Conservation (phyloP, 2,113 vertebrate species). For the Ailurus styani region DNA sequence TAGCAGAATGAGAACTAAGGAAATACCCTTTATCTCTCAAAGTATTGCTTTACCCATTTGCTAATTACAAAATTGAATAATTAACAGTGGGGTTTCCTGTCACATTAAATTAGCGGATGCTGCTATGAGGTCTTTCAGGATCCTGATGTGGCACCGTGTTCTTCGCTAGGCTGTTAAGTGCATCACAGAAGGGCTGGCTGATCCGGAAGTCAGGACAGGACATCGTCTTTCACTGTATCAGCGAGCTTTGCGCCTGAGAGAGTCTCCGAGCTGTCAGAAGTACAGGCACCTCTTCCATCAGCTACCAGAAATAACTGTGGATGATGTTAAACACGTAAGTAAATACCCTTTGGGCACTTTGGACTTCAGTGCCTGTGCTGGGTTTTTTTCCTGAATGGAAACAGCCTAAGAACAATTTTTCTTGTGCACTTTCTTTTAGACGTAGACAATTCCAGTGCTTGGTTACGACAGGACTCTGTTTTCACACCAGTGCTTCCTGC, state of each 20-base stretch:
- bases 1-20: background rate
- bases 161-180: conserved; percentile 84
- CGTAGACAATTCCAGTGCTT: background rate
- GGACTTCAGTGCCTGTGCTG: background rate
- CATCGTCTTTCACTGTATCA: conserved; percentile 91
- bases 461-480: background rate
- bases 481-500: background rate
- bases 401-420: background rate
- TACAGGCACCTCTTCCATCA: conserved; percentile 79
- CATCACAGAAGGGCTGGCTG: conserved; percentile 87
- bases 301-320: conserved; percentile 83
- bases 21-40: background rate
- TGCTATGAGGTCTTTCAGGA: background rate
- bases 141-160: background rate
- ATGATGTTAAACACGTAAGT: conserved; percentile 91
- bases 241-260: conserved; percentile 88
- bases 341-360: background rate
- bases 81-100: background rate
- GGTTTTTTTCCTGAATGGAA: background rate
- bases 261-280: conserved; percentile 86
- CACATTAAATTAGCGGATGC: accelerated
- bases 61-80: background rate
- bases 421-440: background rate
- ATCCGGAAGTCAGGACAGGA: conserved; percentile 89
- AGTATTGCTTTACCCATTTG: background rate